phyloP scores from a whole-genome alignment of 2,888 invertebrate genomes.

The Standfussiana lucernea region DNA sequence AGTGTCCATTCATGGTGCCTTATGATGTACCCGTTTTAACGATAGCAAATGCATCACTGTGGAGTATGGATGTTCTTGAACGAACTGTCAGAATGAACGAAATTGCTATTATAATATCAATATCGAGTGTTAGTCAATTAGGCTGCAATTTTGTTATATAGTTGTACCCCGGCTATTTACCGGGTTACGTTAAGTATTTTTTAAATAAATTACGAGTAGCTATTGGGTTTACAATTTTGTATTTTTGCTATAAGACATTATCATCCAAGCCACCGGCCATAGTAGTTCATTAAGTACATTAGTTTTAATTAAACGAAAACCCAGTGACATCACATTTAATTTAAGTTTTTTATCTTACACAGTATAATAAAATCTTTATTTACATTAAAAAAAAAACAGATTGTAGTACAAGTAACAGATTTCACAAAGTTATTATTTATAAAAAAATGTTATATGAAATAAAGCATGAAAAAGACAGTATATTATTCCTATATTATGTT shows the following conservation, averaged over 20 bases:
- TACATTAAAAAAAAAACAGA: too few relatives aligned
- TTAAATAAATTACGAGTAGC: too few relatives aligned
- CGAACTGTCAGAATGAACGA: not conserved
- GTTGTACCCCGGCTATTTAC: not conserved
- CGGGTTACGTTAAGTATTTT: not conserved
- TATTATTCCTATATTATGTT: not conserved
- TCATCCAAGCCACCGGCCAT: not conserved
- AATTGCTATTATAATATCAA: not conserved
- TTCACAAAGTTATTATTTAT: not conserved
- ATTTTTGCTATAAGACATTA: not conserved
- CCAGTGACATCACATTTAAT: not conserved
- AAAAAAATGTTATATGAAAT: not conserved
- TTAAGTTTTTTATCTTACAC: not conserved
- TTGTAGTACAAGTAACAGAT: too few relatives aligned
- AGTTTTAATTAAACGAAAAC: not conserved
- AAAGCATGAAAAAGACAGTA: not conserved
- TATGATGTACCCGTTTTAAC: not conserved
- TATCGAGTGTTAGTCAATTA: not conserved
- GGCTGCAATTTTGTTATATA: not conserved
- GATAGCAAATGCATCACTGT: not conserved
- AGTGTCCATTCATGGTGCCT: not conserved
- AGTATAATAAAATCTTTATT: too few relatives aligned
- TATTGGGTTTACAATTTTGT: not conserved
- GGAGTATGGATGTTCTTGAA: not conserved
- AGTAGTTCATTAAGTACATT: not conserved